A percentile compares a stretch with the other conserved stretches of the same genome.
Evolutionary conservation across 1,140 invertebrate species (phyloP).

Genomic region (Brachionus paranguensis): DNA sequence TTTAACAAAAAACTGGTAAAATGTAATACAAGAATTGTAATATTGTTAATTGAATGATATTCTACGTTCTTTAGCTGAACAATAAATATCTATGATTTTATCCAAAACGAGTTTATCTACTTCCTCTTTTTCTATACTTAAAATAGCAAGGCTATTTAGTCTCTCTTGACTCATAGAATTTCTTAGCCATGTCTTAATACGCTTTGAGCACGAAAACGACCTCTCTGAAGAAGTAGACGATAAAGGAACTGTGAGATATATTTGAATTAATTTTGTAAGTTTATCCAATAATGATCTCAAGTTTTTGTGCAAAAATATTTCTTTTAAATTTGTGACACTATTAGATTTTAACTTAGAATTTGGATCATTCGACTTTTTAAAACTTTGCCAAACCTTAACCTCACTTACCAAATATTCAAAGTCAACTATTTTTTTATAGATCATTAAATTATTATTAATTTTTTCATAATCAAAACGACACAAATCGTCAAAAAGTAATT

Average conservation of each 20-base stretch:
- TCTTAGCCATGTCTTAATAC: slow-evolving; percentile 6
- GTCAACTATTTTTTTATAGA: background rate
- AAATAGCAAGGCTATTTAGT: background rate
- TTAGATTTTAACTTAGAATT: background rate
- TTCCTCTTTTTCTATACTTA: slow-evolving; percentile 23
- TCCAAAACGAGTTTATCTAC: background rate
- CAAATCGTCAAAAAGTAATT: background rate
- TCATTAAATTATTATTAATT: background rate
- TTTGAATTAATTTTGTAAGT: background rate
- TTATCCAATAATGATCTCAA: background rate
- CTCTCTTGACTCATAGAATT: slow-evolving; percentile 17
- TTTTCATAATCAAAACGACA: background rate
- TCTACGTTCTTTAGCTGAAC: background rate
- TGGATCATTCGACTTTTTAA: background rate
- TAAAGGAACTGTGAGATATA: background rate
- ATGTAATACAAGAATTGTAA: background rate
- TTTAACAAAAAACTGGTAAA: background rate
- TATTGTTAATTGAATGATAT: background rate
- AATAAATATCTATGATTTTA: background rate
- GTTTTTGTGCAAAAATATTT: background rate
- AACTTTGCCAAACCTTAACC: background rate
- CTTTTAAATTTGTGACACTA: background rate
- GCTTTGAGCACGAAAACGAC: background rate
- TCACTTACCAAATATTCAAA: background rate
- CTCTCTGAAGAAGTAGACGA: background rate